Evolutionary conservation across 2,888 invertebrate genomes (phyloP).

Genomic region (Morpho deidamia): DNA sequence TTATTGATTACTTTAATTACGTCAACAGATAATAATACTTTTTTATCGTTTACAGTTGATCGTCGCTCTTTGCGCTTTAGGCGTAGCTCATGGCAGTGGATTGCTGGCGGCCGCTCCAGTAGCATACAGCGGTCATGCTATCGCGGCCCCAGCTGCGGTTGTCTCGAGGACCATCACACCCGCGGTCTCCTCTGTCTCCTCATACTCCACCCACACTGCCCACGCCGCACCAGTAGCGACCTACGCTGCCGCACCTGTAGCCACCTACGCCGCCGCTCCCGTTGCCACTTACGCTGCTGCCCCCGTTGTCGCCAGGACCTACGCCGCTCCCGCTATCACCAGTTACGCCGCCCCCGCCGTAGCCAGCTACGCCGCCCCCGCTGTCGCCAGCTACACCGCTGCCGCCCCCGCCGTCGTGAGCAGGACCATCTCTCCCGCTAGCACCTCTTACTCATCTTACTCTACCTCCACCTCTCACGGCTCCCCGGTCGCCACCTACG

Average conservation of each 20-base stretch:
- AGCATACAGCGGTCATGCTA: slow-evolving; percentile 65
- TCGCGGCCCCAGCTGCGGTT: slow-evolving; percentile 57
- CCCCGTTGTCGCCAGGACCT: slow-evolving; percentile 36
- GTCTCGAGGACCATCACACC: slow-evolving; percentile 57
- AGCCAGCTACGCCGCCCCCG: slow-evolving; percentile 29
- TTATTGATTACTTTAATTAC: neutral
- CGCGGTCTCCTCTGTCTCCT: slow-evolving; percentile 44
- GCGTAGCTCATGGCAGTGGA: slow-evolving; percentile 77
- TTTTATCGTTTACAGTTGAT: slow-evolving; percentile 54
- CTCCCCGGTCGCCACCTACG: slow-evolving; percentile 35
- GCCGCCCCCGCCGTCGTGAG: slow-evolving; percentile 37
- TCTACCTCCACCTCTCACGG: slow-evolving; percentile 34
- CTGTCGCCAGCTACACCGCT: slow-evolving; percentile 31
- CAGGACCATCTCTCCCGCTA: slow-evolving; percentile 34
- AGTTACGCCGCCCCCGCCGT: slow-evolving; percentile 29
- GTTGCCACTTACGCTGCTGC: slow-evolving; percentile 39
- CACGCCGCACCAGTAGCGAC: slow-evolving; percentile 34
- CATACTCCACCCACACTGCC: slow-evolving; percentile 41
- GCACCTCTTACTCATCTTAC: slow-evolving; percentile 29
- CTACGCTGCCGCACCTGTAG: slow-evolving; percentile 43
- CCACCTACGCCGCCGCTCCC: slow-evolving; percentile 39
- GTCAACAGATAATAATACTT: neutral
- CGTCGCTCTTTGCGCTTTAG: slow-evolving; percentile 78
- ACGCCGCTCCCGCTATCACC: slow-evolving; percentile 36
- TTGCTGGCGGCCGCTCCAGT: slow-evolving; percentile 64